These are phyloP conservation scores for Heliconius eleuchia DNA, from an alignment of 1,140 invertebrate species.

Conservation along the genomic window DNA sequence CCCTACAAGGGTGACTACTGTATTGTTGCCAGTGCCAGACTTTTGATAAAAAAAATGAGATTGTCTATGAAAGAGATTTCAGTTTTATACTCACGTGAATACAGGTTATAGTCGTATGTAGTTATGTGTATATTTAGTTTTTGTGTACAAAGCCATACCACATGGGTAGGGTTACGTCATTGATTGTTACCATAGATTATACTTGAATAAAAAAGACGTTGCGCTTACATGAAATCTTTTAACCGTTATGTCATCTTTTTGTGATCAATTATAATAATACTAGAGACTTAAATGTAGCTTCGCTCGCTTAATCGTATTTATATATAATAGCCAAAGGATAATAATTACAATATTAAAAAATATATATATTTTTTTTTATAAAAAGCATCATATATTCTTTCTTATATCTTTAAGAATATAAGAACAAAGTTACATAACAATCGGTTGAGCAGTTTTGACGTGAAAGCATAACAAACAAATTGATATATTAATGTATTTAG, in stretches of 20 bases:
- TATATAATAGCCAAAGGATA: too few species aligned
- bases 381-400: too few species aligned
- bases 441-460: too few species aligned
- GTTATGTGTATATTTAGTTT: slow-evolving; percentile 14
- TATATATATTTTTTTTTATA: too few species aligned
- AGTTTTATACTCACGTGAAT: slow-evolving; percentile 38
- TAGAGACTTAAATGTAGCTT: too few species aligned
- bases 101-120: slow-evolving; percentile 39
- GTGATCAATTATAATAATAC: neutral
- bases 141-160: slow-evolving; percentile 26
- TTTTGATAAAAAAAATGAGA: slow-evolving; percentile 51
- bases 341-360: too few species aligned
- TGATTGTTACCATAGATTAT: slow-evolving; percentile 21
- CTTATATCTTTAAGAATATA: too few species aligned
- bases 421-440: too few species aligned
- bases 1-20: slow-evolving; percentile 51
- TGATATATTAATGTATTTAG: too few species aligned
- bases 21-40: slow-evolving; percentile 65
- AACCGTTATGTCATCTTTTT: neutral
- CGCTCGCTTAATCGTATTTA: too few species aligned
- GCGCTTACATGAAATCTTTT: neutral
- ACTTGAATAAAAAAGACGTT: neutral
- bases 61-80: slow-evolving; percentile 40
- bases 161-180: slow-evolving; percentile 35
- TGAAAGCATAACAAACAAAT: too few species aligned